Conservation (phyloP, 1,140 invertebrate genomes). For the Lycorma delicatula region DNA sequence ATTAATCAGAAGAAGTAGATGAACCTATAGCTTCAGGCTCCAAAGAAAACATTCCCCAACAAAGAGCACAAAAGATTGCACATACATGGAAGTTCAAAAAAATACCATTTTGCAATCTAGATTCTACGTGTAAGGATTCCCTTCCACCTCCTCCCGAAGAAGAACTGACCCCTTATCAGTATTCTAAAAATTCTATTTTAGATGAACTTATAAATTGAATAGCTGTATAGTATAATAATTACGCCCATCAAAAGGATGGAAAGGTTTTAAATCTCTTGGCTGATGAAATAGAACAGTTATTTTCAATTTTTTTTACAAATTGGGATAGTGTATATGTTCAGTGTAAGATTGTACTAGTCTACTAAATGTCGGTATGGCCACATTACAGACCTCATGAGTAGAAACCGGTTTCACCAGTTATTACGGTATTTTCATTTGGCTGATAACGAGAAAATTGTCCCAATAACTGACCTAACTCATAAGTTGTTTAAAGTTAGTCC, state of each 20-base stretch:
- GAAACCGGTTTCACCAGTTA: constrained; percentile 1
- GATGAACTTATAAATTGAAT: not conserved
- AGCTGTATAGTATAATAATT: not conserved
- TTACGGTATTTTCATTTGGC: not conserved
- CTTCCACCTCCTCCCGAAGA: constrained; percentile 1
- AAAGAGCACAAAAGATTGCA: not conserved
- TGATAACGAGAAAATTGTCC: not conserved
- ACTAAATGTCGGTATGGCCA: not conserved
- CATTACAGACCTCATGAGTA: constrained; percentile 2
- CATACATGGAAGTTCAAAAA: not conserved
- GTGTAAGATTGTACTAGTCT: constrained; percentile 27
- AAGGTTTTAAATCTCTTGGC: not conserved
- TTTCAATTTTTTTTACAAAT: constrained; percentile 25
- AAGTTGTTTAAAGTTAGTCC: constrained; percentile 14
- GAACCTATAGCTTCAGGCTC: not conserved
- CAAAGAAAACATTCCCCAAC: not conserved
- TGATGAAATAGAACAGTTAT: constrained; percentile 20
- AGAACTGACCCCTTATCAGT: not conserved
- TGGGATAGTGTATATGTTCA: constrained; percentile 22
- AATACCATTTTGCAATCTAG: not conserved
- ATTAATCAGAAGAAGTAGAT: not conserved
- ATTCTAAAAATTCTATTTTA: not conserved
- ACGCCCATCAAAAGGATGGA: not conserved
- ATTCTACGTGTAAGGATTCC: not conserved
- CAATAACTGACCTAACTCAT: not conserved